These are phyloP conservation scores for Ectemnius lituratus DNA, from an alignment of 2,888 invertebrate species.

Conservation along the genomic window DNA sequence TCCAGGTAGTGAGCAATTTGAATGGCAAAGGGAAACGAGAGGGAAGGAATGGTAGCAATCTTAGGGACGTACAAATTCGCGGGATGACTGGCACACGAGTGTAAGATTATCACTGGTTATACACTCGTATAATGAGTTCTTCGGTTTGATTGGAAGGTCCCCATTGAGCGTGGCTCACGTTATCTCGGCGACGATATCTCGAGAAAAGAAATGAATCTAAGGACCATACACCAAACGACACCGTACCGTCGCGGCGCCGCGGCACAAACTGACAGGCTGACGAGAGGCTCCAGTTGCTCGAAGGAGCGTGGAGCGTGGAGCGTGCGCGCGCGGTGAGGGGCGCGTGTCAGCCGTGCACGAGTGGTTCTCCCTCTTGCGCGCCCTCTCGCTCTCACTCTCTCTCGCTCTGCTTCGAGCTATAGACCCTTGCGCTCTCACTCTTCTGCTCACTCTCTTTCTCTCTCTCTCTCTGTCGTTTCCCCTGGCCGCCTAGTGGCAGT, in stretches of 20 bases:
- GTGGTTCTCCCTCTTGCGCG: constrained; percentile 34
- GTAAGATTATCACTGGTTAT: constrained; percentile 37
- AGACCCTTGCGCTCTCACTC: not conserved
- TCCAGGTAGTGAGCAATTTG: too few relatives aligned
- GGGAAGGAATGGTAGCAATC: too few relatives aligned
- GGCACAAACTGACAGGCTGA: constrained; percentile 76
- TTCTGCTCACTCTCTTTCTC: constrained; percentile 14
- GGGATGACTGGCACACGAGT: not conserved
- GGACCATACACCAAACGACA: constrained; percentile 41
- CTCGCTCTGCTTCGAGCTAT: constrained; percentile 5
- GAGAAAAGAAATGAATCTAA: constrained; percentile 20
- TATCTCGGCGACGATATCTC: constrained; percentile 26
- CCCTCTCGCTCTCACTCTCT: constrained; percentile 16
- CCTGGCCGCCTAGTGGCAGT: constrained; percentile 68
- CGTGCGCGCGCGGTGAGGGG: constrained; percentile 44
- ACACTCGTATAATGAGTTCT: constrained; percentile 1
- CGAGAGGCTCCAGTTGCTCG: constrained; percentile 60
- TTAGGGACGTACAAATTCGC: too few relatives aligned
- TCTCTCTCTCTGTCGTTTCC: constrained; percentile 31
- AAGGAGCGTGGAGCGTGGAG: constrained; percentile 36
- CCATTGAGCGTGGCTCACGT: constrained; percentile 47
- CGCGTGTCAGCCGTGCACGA: constrained; percentile 9
- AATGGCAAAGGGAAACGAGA: too few relatives aligned
- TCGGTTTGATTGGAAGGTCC: constrained; percentile 25
- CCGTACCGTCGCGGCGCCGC: constrained; percentile 73